These are phyloP conservation scores for Lophotis ruficrista DNA, from an alignment of 2,113 vertebrate genomes.

Conservation along the genomic window DNA sequence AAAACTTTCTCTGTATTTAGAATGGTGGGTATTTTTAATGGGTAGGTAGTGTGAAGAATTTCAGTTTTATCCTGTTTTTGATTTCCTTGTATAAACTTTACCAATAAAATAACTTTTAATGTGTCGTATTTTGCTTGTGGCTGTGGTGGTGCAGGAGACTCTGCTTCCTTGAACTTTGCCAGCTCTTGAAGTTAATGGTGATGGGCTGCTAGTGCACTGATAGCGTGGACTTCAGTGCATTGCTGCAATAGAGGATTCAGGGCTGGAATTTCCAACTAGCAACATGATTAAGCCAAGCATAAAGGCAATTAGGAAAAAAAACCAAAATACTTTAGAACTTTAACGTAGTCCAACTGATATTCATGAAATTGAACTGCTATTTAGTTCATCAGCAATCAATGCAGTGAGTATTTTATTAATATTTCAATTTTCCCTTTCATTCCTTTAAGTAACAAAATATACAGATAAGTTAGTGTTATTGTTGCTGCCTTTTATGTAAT, in stretches of 20 bases:
- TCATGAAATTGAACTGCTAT: constrained; percentile 4
- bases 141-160: background rate
- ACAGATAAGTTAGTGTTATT: constrained; percentile 6
- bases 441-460: constrained; percentile 28
- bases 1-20: background rate
- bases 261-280: background rate
- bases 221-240: background rate
- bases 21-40: background rate
- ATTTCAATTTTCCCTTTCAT: constrained; percentile 42
- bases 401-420: constrained; percentile 60
- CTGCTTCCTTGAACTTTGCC: background rate
- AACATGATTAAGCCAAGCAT: constrained; percentile 6
- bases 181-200: background rate
- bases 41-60: background rate
- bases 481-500: background rate
- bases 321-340: constrained; percentile 22
- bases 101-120: background rate
- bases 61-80: background rate
- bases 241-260: background rate
- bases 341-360: constrained; percentile 19
- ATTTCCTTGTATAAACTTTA: background rate
- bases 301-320: constrained; percentile 45
- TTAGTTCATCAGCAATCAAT: constrained; percentile 37
- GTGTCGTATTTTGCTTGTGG: background rate
- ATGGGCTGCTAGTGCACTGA: background rate